Conservation (phyloP, 2,888 invertebrate genomes). For the Nasonovia ribisnigri region DNA sequence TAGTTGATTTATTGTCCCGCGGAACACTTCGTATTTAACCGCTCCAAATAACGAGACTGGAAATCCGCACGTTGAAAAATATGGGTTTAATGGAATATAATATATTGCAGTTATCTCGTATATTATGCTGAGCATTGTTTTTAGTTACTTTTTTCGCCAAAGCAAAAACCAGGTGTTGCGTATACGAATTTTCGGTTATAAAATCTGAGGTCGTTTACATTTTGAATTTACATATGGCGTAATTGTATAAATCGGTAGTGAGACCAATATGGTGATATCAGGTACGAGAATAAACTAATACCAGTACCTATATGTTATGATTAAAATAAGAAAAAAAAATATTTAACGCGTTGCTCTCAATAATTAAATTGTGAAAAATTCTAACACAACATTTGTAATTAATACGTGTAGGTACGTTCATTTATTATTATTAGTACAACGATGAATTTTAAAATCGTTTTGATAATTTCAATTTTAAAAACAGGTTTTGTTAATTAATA, state of each 20-base stretch:
- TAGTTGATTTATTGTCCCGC: neutral
- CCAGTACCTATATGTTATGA: neutral
- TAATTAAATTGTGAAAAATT: neutral
- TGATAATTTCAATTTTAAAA: constrained; percentile 24
- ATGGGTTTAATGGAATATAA: neutral
- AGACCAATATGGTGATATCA: neutral
- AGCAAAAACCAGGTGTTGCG: neutral
- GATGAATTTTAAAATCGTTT: constrained; percentile 35
- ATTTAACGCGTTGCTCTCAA: neutral
- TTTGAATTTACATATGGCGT: neutral
- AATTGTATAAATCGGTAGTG: neutral
- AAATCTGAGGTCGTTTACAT: neutral
- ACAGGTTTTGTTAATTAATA: constrained; percentile 48
- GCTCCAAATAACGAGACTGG: neutral
- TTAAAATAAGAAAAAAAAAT: neutral
- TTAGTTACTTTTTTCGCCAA: neutral
- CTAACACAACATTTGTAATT: constrained; percentile 18
- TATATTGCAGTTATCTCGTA: neutral
- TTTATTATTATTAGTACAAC: constrained; percentile 13
- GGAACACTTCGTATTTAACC: neutral
- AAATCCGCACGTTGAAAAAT: neutral
- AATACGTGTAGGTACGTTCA: constrained; percentile 44
- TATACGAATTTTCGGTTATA: neutral
- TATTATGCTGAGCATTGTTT: neutral
- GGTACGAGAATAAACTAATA: neutral